Evolutionary conservation across 2,888 invertebrate genomes (phyloP), one percentile per base, ranked within the genome.

Genomic region (Drosophila paranaensis): DNA sequence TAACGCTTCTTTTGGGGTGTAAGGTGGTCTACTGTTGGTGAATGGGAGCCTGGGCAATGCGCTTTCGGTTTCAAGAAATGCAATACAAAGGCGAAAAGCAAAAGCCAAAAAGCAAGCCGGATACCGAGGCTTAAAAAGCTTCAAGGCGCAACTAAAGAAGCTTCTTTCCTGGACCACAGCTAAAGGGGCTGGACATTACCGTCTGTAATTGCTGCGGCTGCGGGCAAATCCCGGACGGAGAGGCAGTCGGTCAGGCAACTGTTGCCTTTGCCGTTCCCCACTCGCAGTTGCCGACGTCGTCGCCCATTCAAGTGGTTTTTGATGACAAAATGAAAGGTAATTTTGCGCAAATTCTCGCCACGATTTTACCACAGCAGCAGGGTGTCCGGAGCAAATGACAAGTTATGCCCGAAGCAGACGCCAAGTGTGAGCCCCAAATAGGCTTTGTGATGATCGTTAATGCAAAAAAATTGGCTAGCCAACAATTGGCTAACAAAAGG

Each of bases 311-410:
- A 92, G 92, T 91, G 91, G 89, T 92, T 88, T 90, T 91, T 91
- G 90, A 89, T 90, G 88, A 87, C 79, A 91, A 91, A 91, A 91
- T 90, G 90, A 91, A 92, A 91, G 91, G 91, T 91, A 92, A 91
- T 92, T 91, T 91, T 82, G 88, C 82, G 86, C 74, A 84, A 91
- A 86, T 84, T 74, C 74, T 72, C 54, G 74, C 68, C 60, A 66
- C 72, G 85, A 77, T 84, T 82, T 79, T 69, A 62, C 61, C 71
- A 60, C 82, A 51, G 58, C 82, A 48, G 58, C 67, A 62, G 74
- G 82, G 82, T 72, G 79, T 46, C 71, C 81, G 46, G 68, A 75
- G 79, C 86, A 89, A 89, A 88, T 89, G 82, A 81, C 88, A 89
- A 86, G 77, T 87, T 86, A 88, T 89, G 85, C 88, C 80, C 77